Evolutionary conservation across 2,888 invertebrate genomes (phyloP).

Genomic region (Pterostichus niger): DNA sequence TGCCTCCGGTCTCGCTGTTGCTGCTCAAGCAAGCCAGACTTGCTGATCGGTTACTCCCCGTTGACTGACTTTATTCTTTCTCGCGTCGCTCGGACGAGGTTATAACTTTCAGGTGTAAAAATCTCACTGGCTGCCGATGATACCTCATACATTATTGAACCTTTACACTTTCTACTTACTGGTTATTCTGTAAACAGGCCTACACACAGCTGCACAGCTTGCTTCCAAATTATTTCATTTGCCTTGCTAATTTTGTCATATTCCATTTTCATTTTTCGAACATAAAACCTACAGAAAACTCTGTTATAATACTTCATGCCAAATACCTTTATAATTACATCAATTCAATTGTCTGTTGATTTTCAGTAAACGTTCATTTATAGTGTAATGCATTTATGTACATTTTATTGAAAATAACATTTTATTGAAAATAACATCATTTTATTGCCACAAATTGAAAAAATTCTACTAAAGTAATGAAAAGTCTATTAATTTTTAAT

Average conservation of each 20-base stretch:
- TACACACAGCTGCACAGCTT: not conserved
- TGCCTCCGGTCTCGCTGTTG: not conserved
- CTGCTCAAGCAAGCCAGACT: slow-evolving; percentile 1
- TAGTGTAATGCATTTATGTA: no score
- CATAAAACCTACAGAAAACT: not conserved
- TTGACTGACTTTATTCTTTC: not conserved
- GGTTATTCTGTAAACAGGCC: not conserved
- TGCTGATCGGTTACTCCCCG: slow-evolving; percentile 23
- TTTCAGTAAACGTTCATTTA: no score
- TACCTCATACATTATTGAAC: slow-evolving; percentile 37
- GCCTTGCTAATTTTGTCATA: slow-evolving; percentile 24
- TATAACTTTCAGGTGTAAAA: slow-evolving; percentile 6
- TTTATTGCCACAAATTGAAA: no score
- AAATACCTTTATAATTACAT: not conserved
- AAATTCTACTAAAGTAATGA: no score
- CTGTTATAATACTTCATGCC: not conserved
- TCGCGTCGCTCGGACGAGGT: not conserved
- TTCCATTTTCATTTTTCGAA: not conserved
- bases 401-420: no score
- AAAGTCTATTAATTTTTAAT: no score
- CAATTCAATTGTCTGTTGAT: no score
- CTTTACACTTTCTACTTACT: slow-evolving; percentile 7
- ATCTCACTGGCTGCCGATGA: slow-evolving; percentile 16
- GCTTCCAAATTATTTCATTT: slow-evolving; percentile 15
- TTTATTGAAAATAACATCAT: no score